Evolutionary conservation across 2,797 vertebrate species (phyloP).

Genomic region (Discoglossus pictus): DNA sequence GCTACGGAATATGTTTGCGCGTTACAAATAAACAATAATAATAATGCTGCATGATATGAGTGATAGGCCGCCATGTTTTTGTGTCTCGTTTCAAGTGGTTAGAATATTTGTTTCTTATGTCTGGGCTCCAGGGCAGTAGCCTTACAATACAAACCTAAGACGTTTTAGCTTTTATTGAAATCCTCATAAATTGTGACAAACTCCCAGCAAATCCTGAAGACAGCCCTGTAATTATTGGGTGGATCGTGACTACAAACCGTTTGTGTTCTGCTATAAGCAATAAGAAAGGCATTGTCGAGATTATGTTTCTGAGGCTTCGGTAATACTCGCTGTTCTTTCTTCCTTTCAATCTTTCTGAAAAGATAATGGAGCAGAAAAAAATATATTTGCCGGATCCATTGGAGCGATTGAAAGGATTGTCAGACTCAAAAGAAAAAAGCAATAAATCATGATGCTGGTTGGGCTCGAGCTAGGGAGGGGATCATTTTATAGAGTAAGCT

Average conservation of each 20-base stretch:
- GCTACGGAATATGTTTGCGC: too few species aligned
- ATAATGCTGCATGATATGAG: too few species aligned
- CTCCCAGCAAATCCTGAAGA: not conserved
- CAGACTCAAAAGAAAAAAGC: not conserved
- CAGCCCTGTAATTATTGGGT: slow-evolving; percentile 26
- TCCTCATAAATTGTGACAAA: slow-evolving; percentile 6
- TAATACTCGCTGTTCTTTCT: not conserved
- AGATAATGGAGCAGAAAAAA: slow-evolving; percentile 26
- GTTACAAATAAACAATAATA: too few species aligned
- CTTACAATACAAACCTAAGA: too few species aligned
- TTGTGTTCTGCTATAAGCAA: slow-evolving; percentile 5
- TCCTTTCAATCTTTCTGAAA: slow-evolving; percentile 13
- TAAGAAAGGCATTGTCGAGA: slow-evolving; percentile 10
- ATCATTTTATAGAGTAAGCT: too few species aligned
- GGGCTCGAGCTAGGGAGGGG: too few species aligned
- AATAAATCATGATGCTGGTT: not conserved
- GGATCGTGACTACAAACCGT: slow-evolving; percentile 3
- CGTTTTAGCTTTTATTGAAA: not conserved
- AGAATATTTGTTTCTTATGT: too few species aligned
- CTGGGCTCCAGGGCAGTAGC: too few species aligned
- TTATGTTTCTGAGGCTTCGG: slow-evolving; percentile 3
- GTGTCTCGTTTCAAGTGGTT: too few species aligned
- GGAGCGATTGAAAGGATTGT: not conserved
- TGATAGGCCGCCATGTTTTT: too few species aligned
- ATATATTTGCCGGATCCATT: not conserved